A percentile compares a stretch with the other conserved stretches of the same genome.
phyloP scores from a whole-genome alignment of 1,140 invertebrate genomes.

The Drosophila mayri region DNA sequence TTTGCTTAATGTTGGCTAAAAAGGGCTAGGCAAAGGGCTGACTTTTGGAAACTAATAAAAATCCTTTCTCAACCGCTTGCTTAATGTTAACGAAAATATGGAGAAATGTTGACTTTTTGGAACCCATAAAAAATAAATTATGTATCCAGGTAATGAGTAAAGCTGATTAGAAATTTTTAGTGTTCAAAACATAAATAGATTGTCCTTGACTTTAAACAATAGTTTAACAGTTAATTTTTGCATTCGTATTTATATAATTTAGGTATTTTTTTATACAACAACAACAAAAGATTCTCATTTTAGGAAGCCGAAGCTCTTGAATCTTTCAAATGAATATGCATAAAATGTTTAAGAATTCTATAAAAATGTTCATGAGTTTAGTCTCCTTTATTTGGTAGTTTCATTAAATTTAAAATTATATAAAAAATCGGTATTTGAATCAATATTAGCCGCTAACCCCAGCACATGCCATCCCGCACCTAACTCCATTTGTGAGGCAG shows the following conservation, averaged over 20 bases:
- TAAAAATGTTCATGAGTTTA: neutral
- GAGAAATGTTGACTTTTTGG: constrained; percentile 2
- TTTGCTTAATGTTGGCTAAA: constrained; percentile 60
- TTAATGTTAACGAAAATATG: constrained; percentile 18
- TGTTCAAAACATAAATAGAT: neutral
- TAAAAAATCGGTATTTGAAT: neutral
- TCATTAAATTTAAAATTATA: neutral
- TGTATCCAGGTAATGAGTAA: neutral
- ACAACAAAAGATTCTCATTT: no score
- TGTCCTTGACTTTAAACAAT: neutral
- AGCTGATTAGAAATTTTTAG: neutral
- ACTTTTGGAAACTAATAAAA: constrained; percentile 32
- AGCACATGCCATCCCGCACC: neutral
- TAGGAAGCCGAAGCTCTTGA: no score
- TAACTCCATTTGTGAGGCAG: neutral
- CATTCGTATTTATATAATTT: no score
- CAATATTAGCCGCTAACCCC: neutral
- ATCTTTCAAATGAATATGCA: no score
- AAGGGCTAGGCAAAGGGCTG: constrained; percentile 28
- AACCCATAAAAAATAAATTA: neutral
- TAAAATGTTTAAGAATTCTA: no score
- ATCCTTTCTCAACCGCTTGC: constrained; percentile 4
- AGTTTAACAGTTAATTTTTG: neutral
- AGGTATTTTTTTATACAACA: no score
- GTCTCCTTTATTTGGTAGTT: neutral